Percentiles rank a stretch among this genome's conserved stretches.
Conservation (phyloP, 2,797 vertebrate genomes). For the Siniperca scherzeri region DNA sequence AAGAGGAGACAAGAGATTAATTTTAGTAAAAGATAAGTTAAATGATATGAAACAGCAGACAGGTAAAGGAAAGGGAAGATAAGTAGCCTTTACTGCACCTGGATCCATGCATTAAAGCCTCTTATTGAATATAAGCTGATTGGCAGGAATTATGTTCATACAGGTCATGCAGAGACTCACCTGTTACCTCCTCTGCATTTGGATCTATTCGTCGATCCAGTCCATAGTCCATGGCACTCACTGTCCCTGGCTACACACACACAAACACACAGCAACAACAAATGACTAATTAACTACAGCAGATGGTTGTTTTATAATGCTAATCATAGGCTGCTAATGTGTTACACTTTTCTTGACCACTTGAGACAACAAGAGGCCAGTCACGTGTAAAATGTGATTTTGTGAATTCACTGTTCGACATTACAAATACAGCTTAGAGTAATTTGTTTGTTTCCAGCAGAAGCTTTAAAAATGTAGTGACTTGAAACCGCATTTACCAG, state of each 20-base stretch:
- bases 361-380: slow-evolving; percentile 18
- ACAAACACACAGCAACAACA: slow-evolving; percentile 1
- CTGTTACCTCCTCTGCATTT: slow-evolving; percentile 93
- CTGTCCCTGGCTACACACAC: slow-evolving; percentile 89
- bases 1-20: slow-evolving; percentile 9
- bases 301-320: slow-evolving; percentile 60
- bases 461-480: not conserved
- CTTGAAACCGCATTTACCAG: not conserved
- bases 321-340: slow-evolving; percentile 47
- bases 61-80: slow-evolving; percentile 14
- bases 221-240: slow-evolving; percentile 92
- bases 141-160: slow-evolving; percentile 64
- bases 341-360: slow-evolving; percentile 2
- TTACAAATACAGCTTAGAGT: not conserved
- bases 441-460: slow-evolving; percentile 7
- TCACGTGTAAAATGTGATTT: not conserved
- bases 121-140: slow-evolving; percentile 76
- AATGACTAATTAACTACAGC: not conserved
- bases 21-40: slow-evolving; percentile 26
- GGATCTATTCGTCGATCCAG: slow-evolving; percentile 91
- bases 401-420: not conserved
- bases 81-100: slow-evolving; percentile 18
- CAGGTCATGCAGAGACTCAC: slow-evolving; percentile 82
- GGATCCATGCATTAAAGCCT: slow-evolving; percentile 74
- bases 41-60: slow-evolving; percentile 22